A percentile compares a stretch with the other conserved stretches of the same genome.
Evolutionary conservation across 2,113 vertebrate species (phyloP).

Genomic region (Okapia johnstoni): DNA sequence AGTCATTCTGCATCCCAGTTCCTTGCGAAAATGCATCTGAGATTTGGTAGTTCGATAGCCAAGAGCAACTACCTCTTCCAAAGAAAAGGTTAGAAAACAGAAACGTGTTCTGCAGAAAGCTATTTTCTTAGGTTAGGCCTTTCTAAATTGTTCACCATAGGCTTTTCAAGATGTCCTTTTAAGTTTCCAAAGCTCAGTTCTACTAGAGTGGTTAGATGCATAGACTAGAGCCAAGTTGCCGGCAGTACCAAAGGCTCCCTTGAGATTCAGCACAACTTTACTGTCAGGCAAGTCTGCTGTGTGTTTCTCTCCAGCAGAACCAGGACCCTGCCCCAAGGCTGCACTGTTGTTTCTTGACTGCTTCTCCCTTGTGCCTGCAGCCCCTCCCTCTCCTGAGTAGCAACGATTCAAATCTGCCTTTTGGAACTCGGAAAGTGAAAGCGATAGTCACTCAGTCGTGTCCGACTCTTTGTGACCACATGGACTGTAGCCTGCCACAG

Average conservation of each 20-base stretch:
- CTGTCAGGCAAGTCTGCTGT: no score
- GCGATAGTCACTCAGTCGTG: not conserved
- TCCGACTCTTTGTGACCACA: accelerated
- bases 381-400: not conserved
- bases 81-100: not conserved
- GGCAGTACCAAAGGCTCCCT: not conserved
- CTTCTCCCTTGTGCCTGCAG: not conserved
- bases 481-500: not conserved
- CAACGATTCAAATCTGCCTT: not conserved
- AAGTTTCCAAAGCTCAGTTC: not conserved
- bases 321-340: not conserved
- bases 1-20: not conserved
- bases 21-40: not conserved
- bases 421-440: not conserved
- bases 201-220: not conserved
- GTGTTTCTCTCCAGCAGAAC: not conserved
- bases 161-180: not conserved
- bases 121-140: not conserved
- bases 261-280: not conserved
- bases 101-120: not conserved
- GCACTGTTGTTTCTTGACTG: not conserved
- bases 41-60: not conserved
- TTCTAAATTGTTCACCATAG: not conserved
- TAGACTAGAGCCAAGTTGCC: no score
- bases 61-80: not conserved